These are phyloP conservation scores for Falco naumanni DNA, from an alignment of 2,797 vertebrate species.

Conservation along the genomic window DNA sequence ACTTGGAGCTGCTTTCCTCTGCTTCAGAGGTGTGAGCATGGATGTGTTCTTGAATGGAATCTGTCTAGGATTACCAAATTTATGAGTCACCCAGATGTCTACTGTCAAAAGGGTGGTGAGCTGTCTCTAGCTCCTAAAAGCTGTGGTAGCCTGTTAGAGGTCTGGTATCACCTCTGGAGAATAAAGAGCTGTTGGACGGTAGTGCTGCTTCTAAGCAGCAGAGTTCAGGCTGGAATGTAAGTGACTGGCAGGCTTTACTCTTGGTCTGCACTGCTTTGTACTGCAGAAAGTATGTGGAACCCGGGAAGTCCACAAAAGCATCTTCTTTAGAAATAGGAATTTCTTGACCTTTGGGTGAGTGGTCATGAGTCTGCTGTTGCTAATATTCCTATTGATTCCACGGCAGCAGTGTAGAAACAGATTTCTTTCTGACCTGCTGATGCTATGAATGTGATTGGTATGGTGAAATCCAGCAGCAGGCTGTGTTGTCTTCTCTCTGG, in stretches of 20 bases:
- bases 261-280: fast-evolving
- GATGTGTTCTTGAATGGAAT: background rate
- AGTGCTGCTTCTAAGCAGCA: background rate
- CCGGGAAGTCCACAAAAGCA: background rate
- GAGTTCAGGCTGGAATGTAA: background rate
- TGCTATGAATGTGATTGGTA: background rate
- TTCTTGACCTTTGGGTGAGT: background rate
- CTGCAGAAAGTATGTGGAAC: background rate
- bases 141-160: background rate
- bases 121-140: background rate
- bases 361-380: background rate
- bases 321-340: background rate
- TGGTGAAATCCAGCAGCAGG: background rate
- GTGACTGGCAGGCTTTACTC: background rate
- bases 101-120: background rate
- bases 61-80: background rate
- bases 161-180: background rate
- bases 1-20: background rate
- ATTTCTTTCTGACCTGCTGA: background rate
- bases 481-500: background rate
- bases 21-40: background rate
- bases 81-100: background rate
- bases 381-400: background rate
- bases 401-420: background rate
- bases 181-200: background rate